Evolutionary conservation across 2,888 invertebrate species (phyloP), one percentile per base, ranked within the genome.

Genomic region (Scaptomyza reducta): DNA sequence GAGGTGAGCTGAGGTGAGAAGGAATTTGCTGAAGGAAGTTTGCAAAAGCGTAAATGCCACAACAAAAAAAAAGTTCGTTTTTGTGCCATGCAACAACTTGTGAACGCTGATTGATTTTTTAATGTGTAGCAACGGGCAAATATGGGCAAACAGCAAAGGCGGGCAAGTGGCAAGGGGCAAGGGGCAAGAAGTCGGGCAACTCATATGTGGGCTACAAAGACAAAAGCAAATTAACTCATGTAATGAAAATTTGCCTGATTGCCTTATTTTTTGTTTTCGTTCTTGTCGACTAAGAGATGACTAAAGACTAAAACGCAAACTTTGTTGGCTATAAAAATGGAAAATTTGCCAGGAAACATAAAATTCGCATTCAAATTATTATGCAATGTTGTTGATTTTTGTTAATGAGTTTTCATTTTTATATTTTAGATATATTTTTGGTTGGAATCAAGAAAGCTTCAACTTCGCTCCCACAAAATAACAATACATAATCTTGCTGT

Each of bases 41-140:
- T 49, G 62, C 71, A 57, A 65, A 78, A 82, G 82, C 66, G 72
- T 79, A 76, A 77, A 87, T 67, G 82, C 80, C 77, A 72, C 76
- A 82, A 56, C 66, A 50, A 29, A 42, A 50, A 22, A 22, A 22
- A 22, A 22, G 22, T 35, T 50, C 13, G 33, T 40, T 42, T 40
- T n/a, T 41, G 11, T 27, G 25, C 14, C 61, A 57, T 66, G 72
- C 72, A 71, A 58, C 54, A 68, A 63, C 55, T 72, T 77, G 57
- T 77, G 62, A 69, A 61, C 73, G 56, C 80, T 81, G 80, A 81
- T 81, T 81, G 80, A 81, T 81, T 81, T 87, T 81, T 85, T 61
- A 73, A 77, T 67, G 73, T 67, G 31, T 46, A 54, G 60, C 13
- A 33, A 13, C 13, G 5, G 5, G 6, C 4, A 27, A 27, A n/a